phyloP scores from a whole-genome alignment of 2,797 vertebrate genomes.

The Erpetoichthys calabaricus region DNA sequence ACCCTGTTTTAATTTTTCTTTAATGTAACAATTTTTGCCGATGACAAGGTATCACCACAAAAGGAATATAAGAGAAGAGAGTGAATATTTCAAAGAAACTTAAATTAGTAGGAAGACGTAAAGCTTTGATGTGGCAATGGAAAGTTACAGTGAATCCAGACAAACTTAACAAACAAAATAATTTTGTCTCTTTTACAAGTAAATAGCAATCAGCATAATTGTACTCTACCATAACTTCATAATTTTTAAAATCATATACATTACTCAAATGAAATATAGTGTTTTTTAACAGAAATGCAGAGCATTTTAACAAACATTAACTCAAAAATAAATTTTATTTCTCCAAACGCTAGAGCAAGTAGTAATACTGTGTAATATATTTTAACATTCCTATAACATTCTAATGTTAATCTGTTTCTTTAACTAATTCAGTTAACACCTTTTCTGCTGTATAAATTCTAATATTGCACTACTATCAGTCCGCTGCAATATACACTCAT shows the following conservation, averaged over 20 bases:
- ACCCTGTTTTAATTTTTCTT: conserved; percentile 40
- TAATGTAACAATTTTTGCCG: conserved; percentile 38
- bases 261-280: too few relatives aligned
- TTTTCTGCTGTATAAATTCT: too few relatives aligned
- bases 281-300: too few relatives aligned
- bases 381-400: too few relatives aligned
- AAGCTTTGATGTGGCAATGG: conserved; percentile 62
- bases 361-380: too few relatives aligned
- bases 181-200: conserved; percentile 22
- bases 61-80: conserved; percentile 33
- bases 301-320: too few relatives aligned
- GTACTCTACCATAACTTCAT: conserved; percentile 27
- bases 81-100: conserved; percentile 48
- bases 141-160: conserved; percentile 48
- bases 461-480: too few relatives aligned
- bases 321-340: too few relatives aligned
- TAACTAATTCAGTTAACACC: too few relatives aligned
- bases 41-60: conserved; percentile 46
- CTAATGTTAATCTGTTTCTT: too few relatives aligned
- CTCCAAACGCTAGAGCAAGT: too few relatives aligned
- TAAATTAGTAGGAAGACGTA: conserved; percentile 55
- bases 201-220: conserved; percentile 39
- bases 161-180: conserved; percentile 46
- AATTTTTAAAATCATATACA: conserved; percentile 26
- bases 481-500: too few relatives aligned